Evolutionary conservation across 1,140 invertebrate species (phyloP), one percentile per base, ranked within the genome.

Genomic region (Aphaenogaster floridana): DNA sequence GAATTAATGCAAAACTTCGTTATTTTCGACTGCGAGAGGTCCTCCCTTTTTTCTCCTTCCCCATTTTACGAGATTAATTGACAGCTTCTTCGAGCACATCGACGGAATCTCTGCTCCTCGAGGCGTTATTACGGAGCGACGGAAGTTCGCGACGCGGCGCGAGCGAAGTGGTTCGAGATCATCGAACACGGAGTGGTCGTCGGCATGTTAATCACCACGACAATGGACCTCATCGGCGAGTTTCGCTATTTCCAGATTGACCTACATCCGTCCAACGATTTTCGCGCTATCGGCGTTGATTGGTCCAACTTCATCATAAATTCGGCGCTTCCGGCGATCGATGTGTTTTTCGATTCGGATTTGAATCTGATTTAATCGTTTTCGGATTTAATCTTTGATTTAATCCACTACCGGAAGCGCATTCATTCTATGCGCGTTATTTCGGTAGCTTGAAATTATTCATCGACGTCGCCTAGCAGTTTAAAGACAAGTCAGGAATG

Each of bases 171-270:
- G 17, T 68, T 66, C 52, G 57, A 72, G 66, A 77, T 59, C 50
- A 76, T 48, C 48, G 34, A 15, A 52, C 9, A 21, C 57, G n/a
- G 59, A 21, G 21, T 57, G 63, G 45, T 42, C 77, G 48, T 54
- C n/a, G 21, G 72, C 76, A 74, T 79, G 86, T 87, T 84, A 90
- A 87, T 90, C 88, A 86, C 17, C 8, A 61, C 17, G 39, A 90
- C 88, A 87, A 90, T 91, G 83, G 79, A 85, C 34, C 69, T 86
- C 63, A 86, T 91, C 86, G 88, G 50, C 64, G 72, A 45, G 81
- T 89, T 71, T 84, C 79, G 91, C 79, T 87, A 92, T 91, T 92
- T 90, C 78, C 88, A 91, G 79, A 64, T 79, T 86, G 90, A 92
- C 91, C 91, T 80, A 90, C 80, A 92, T 91, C 61, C 69, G 61